Conservation (phyloP, 2,797 vertebrate species). For the Perodicticus potto region DNA sequence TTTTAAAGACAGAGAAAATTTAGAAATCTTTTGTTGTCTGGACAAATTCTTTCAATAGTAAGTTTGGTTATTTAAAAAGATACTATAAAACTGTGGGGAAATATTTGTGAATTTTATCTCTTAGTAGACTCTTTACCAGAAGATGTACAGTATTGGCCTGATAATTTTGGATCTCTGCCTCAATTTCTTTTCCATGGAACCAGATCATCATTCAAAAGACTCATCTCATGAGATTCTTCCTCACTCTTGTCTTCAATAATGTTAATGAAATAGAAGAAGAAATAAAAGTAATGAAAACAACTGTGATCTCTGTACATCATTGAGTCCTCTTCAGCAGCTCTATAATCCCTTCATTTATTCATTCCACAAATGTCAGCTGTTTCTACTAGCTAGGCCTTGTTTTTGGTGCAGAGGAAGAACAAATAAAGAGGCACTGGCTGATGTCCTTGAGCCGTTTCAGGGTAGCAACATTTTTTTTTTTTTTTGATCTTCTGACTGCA, state of each 20-base stretch:
- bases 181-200: neutral
- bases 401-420: neutral
- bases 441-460: slow-evolving; percentile 26
- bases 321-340: neutral
- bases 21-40: neutral
- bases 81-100: neutral
- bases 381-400: neutral
- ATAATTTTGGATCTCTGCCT: neutral
- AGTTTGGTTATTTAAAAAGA: slow-evolving; percentile 48
- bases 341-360: neutral
- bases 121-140: neutral
- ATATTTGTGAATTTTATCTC: slow-evolving; percentile 23
- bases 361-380: neutral
- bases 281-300: neutral
- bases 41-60: neutral
- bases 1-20: slow-evolving; percentile 18
- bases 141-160: neutral
- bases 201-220: slow-evolving; percentile 12
- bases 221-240: slow-evolving; percentile 1
- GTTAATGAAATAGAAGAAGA: slow-evolving; percentile 33
- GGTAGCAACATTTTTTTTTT: neutral
- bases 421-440: neutral
- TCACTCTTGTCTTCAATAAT: neutral
- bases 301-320: neutral
- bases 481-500: slow-evolving; percentile 16